Evolutionary conservation across 1,140 invertebrate species (phyloP), one percentile per base, ranked within the genome.

Genomic region (Theocolax elegans): DNA sequence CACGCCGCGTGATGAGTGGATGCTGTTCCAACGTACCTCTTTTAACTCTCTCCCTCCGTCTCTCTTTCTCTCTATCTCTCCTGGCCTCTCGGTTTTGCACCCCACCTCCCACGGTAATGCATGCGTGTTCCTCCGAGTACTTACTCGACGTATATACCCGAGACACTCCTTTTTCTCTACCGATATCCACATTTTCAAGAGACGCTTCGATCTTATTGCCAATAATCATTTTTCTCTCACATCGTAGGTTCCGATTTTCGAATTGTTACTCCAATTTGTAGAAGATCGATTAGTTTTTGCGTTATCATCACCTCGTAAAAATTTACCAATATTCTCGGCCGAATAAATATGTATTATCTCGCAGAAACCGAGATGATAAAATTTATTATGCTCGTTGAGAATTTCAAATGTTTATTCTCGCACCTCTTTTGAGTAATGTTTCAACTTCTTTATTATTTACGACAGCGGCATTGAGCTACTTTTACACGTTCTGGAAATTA

Each of bases 1-100:
- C 85, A 83, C 79, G 60, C 83, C 85, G 82, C 78, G 83, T 85
- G 85, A 86, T 85, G 85, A 85, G 83, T 84, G 83, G 83, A 86
- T 62, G 81, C 80, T 84, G 84, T 84, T 82, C 75, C 78, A 76
- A 72, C 79, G 77, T 83, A 79, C 79, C 81, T 83, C 62, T 85
- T 81, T 83, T 78, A 81, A 80, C 81, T 84, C 80, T 75, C 77
- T 67, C 64, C 42, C 25, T 40, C 9, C n/a, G 25, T 21, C 48
- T 23, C 40, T 15, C 49, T n/a, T 7, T 25, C 44, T 56, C 21
- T 13, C 19, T 23, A 29, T 51, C 58, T 27, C 21, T 59, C 42
- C 29, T 48, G 15, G 1, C 2, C 29, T 25, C 19, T 23, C 23
- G 3, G 7, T 13, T 1, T n/a, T n/a, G n/a, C n/a, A 27, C 44